phyloP scores from a whole-genome alignment of 2,113 vertebrate genomes.

The Nibea coibor region DNA sequence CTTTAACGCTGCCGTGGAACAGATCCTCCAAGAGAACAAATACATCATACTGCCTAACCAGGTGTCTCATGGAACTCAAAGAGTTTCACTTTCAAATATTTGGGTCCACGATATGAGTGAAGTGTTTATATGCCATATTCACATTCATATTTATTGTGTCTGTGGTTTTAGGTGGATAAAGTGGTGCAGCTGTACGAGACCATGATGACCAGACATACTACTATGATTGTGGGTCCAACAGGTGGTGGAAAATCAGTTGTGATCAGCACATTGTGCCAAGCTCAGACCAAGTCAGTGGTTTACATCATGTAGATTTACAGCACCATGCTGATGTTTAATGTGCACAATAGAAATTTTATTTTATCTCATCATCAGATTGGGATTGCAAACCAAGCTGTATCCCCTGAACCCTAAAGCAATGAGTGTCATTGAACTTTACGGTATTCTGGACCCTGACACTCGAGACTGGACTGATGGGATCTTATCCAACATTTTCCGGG shows the following conservation, averaged over 20 bases:
- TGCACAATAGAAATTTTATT: slow-evolving; percentile 4
- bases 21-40: slow-evolving; percentile 85
- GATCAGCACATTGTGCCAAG: slow-evolving; percentile 92
- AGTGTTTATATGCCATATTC: neutral
- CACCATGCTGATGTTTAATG: neutral
- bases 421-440: slow-evolving; percentile 96
- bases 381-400: slow-evolving; percentile 90
- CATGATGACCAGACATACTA: slow-evolving; percentile 97
- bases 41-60: slow-evolving; percentile 88
- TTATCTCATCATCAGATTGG: slow-evolving; percentile 83
- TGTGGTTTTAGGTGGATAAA: slow-evolving; percentile 91
- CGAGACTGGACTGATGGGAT: slow-evolving; percentile 98
- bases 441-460: slow-evolving; percentile 91
- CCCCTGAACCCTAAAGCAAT: slow-evolving; percentile 95
- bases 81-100: neutral
- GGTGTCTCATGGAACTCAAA: slow-evolving; percentile 76
- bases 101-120: neutral
- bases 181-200: slow-evolving; percentile 98
- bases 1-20: slow-evolving; percentile 92
- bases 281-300: slow-evolving; percentile 91
- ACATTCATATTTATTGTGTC: neutral
- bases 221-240: slow-evolving; percentile 97
- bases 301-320: neutral
- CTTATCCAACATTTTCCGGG: slow-evolving; percentile 96
- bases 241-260: slow-evolving; percentile 97